Base-by-base conservation (phyloP, 2,113 vertebrate genomes). In the Gasterosteus aculeatus region DNA sequence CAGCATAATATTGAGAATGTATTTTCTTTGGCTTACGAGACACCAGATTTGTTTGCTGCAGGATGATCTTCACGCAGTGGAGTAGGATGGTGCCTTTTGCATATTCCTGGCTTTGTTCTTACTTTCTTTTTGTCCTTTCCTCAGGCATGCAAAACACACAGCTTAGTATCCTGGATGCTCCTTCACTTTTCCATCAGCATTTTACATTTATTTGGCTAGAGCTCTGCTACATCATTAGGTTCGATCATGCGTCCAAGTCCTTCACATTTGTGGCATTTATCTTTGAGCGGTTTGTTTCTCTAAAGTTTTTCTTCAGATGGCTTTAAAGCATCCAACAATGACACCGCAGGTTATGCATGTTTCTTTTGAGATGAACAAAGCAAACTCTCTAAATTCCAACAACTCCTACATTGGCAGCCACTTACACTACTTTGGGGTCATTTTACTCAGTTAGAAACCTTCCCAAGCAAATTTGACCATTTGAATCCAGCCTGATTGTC, bases 81-180 rank as follows among this genome's bases (percentile, higher is more conserved):
- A 19, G 54, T 73, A 11, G 77, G 61, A 6, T 68, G 69, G 5
- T 4, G 5, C 26, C n/a, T 54, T 44, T 29, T 73, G 35, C 63
- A 80, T 39, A 44, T 58, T 44, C 69, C 14, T 51, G 9, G 60
- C 51, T 58, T 22, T 65, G 39, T 66, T 78, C 44, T 14, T 31
- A 19, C 62, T 58, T 41, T 47, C 42, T 9, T 46, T 75, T 0
- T 74, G 39, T 4, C 72, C 22, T 22, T 11, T 74, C 18, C 38
- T 44, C 10, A 64, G 47, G 26, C 49, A 65, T 65, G 60, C 26
- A 64, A 64, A 74, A 26, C 22, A 11, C 22, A 56, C 3, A 72
- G 35, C 3, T 63, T 63, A 8, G 15, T 56, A 2, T 66, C 33
- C 2, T 35, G 16, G 1, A 61, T 11, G 19, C n/a, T 26, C n/a